phyloP scores from a whole-genome alignment of 1,140 invertebrate genomes.

The Lucilia cuprina region DNA sequence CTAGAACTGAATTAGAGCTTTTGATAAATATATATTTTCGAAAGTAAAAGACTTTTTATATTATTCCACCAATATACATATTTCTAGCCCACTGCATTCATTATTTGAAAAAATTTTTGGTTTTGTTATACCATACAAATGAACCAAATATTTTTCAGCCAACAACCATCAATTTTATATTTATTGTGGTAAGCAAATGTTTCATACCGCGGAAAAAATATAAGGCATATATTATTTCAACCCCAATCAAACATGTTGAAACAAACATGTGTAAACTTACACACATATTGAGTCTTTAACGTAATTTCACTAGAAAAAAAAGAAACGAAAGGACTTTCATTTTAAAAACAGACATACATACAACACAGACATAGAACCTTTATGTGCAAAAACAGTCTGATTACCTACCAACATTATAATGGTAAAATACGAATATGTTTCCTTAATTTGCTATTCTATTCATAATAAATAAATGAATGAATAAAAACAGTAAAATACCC shows the following conservation, averaged over 20 bases:
- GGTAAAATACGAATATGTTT: background rate
- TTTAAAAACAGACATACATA: no score
- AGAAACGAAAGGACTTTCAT: background rate
- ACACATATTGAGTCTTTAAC: background rate
- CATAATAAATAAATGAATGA: slow-evolving; percentile 21
- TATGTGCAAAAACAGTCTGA: no score
- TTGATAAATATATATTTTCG: no score
- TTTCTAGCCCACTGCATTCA: no score
- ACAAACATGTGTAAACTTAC: background rate
- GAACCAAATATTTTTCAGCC: slow-evolving; percentile 18
- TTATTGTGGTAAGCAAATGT: background rate
- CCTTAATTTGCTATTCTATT: slow-evolving; percentile 34
- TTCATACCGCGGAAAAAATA: background rate
- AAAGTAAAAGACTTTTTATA: no score
- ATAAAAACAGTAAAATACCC: background rate
- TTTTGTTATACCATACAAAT: slow-evolving; percentile 7
- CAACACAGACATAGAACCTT: no score
- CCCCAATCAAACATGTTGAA: background rate
- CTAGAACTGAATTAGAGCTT: no score
- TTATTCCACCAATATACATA: no score
- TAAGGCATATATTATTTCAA: background rate
- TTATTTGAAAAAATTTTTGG: background rate
- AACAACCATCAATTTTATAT: background rate
- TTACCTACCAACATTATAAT: background rate
- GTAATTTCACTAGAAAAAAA: background rate